Percentiles rank a stretch among this genome's conserved stretches.
These are phyloP conservation scores for Diachasma alloeum DNA, from an alignment of 1,140 invertebrate species.

Conservation along the genomic window DNA sequence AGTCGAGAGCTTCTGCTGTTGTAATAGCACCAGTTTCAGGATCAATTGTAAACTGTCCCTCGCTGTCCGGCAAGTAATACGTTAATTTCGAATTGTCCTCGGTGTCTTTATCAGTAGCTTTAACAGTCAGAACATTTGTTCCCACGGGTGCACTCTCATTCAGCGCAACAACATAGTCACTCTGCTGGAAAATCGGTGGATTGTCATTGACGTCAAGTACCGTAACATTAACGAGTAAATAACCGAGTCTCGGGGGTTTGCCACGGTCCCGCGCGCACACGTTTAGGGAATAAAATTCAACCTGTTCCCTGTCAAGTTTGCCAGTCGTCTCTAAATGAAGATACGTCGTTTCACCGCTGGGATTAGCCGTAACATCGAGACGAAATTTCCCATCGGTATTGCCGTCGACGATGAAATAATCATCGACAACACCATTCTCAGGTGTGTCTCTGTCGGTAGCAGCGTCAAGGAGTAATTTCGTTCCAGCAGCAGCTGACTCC, in stretches of 20 bases:
- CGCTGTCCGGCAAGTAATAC: slow-evolving; percentile 85
- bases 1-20: slow-evolving; percentile 81
- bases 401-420: slow-evolving; percentile 87
- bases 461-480: slow-evolving; percentile 84
- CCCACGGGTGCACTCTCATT: slow-evolving; percentile 91
- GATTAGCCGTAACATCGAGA: slow-evolving; percentile 86
- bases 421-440: slow-evolving; percentile 84
- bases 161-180: slow-evolving; percentile 89
- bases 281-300: slow-evolving; percentile 84
- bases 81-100: slow-evolving; percentile 92
- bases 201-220: slow-evolving; percentile 95
- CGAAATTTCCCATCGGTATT: slow-evolving; percentile 89
- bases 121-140: slow-evolving; percentile 88
- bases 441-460: slow-evolving; percentile 87
- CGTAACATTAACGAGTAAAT: slow-evolving; percentile 87
- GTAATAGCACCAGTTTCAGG: slow-evolving; percentile 87
- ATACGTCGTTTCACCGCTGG: slow-evolving; percentile 87
- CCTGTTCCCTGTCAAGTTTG: slow-evolving; percentile 86
- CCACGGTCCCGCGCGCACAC: slow-evolving; percentile 90
- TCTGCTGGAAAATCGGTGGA: slow-evolving; percentile 91
- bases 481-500: slow-evolving; percentile 88
- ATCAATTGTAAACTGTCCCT: slow-evolving; percentile 88
- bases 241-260: slow-evolving; percentile 80
- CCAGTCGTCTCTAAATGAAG: slow-evolving; percentile 90
- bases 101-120: slow-evolving; percentile 89